Evolutionary conservation across 2,888 invertebrate genomes (phyloP).

Genomic region (Pyralis farinalis): DNA sequence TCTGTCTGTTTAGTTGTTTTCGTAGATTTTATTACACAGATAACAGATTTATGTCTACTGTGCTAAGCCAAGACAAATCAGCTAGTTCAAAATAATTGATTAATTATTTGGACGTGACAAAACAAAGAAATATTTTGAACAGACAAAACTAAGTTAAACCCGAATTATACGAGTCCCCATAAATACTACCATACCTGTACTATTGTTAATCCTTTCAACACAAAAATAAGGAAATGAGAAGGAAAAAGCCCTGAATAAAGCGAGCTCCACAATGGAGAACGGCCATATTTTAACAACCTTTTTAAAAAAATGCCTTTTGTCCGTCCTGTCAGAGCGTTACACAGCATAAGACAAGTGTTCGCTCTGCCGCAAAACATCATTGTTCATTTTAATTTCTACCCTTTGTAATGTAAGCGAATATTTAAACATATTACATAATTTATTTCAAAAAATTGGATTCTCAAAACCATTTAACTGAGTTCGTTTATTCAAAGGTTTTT

Average conservation of each 20-base stretch:
- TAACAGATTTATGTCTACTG: too few species aligned
- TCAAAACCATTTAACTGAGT: too few species aligned
- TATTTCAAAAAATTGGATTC: too few species aligned
- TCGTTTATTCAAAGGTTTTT: too few species aligned
- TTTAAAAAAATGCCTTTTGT: constrained; percentile 63
- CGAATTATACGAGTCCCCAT: constrained; percentile 48
- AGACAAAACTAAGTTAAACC: constrained; percentile 16
- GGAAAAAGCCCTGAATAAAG: constrained; percentile 66
- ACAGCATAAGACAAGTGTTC: constrained; percentile 70
- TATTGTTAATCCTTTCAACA: constrained; percentile 73
- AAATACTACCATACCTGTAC: constrained; percentile 52
- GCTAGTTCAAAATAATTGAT: too few species aligned
- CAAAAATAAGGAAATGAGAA: constrained; percentile 71
- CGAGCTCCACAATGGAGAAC: constrained; percentile 52
- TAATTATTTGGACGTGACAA: too few species aligned
- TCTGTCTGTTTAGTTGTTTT: too few species aligned
- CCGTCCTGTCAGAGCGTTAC: constrained; percentile 66
- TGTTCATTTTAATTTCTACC: constrained; percentile 41
- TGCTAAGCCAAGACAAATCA: too few species aligned
- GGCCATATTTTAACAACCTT: constrained; percentile 70
- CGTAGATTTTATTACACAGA: too few species aligned
- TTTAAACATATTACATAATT: too few species aligned
- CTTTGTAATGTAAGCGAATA: constrained; percentile 25
- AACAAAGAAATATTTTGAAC: too few species aligned
- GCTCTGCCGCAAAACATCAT: constrained; percentile 49